Percentiles rank a stretch among this genome's conserved stretches.
These are phyloP conservation scores for Oscheius sp. DNA, from an alignment of 2,888 invertebrate genomes.

Conservation along the genomic window DNA sequence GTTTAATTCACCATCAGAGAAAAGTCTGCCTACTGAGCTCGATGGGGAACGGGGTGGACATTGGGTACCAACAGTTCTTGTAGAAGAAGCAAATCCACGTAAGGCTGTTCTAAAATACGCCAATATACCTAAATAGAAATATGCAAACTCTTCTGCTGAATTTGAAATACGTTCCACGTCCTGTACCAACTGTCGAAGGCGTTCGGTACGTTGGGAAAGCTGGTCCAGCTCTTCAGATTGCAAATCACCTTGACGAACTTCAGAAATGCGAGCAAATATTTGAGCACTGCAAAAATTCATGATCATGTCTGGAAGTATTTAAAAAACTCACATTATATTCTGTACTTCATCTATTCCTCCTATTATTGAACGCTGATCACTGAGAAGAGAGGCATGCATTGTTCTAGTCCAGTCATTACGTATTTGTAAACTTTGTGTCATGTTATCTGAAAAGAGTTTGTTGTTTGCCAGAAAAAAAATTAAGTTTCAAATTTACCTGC, in stretches of 20 bases:
- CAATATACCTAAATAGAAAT: not conserved
- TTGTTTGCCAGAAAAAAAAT: not conserved
- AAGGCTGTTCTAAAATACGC: not conserved
- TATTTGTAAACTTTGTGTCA: not conserved
- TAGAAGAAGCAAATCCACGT: not conserved
- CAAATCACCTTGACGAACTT: too few species aligned
- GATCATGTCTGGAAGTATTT: not conserved
- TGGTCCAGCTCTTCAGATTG: not conserved
- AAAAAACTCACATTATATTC: not conserved
- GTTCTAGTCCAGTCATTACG: not conserved
- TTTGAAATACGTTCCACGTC: not conserved
- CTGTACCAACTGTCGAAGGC: not conserved
- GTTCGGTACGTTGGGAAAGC: not conserved
- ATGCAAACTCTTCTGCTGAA: not conserved
- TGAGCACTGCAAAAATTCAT: too few species aligned
- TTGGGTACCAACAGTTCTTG: not conserved
- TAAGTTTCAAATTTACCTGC: not conserved
- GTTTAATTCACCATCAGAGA: too few species aligned
- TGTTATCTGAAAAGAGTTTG: not conserved
- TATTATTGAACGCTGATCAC: not conserved
- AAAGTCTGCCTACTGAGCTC: too few species aligned
- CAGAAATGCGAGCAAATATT: too few species aligned
- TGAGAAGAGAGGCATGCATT: not conserved
- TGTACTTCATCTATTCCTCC: not conserved
- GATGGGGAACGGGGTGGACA: too few species aligned